A percentile compares a stretch with the other conserved stretches of the same genome.
phyloP scores from a whole-genome alignment of 2,113 vertebrate species.

The Cyprinodon brontotheroides region DNA sequence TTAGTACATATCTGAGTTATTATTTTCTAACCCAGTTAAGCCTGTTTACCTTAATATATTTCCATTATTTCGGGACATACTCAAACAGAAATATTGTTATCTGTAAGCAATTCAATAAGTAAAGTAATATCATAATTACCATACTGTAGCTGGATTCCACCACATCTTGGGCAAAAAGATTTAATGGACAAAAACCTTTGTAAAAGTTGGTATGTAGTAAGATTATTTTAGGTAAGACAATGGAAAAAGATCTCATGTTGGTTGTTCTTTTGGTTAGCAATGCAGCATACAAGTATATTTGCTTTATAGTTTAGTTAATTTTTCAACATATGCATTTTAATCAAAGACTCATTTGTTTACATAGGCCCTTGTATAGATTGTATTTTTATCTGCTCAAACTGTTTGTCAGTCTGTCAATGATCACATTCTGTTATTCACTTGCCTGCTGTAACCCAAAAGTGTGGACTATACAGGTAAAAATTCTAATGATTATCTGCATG shows the following conservation, averaged over 20 bases:
- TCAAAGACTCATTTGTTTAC: neutral
- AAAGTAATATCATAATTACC: too few relatives aligned
- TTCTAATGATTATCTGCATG: neutral
- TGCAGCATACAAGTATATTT: neutral
- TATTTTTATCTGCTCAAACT: neutral
- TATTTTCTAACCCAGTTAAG: too few relatives aligned
- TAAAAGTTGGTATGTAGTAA: too few relatives aligned
- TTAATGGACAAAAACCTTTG: too few relatives aligned
- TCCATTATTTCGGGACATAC: slow-evolving; percentile 36
- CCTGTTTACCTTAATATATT: too few relatives aligned
- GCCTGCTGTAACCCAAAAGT: neutral
- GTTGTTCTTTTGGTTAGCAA: too few relatives aligned
- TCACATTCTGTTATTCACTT: too few relatives aligned
- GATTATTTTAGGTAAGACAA: too few relatives aligned
- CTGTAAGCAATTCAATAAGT: neutral
- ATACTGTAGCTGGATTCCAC: too few relatives aligned
- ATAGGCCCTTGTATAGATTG: neutral
- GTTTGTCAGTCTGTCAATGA: neutral
- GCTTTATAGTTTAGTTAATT: neutral
- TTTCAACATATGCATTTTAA: neutral
- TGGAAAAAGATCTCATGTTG: too few relatives aligned
- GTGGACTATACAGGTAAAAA: neutral
- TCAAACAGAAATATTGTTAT: slow-evolving; percentile 17
- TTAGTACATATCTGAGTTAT: neutral
- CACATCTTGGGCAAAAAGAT: too few relatives aligned